phyloP scores from a whole-genome alignment of 2,113 vertebrate genomes.

The Manacus vitellinus region DNA sequence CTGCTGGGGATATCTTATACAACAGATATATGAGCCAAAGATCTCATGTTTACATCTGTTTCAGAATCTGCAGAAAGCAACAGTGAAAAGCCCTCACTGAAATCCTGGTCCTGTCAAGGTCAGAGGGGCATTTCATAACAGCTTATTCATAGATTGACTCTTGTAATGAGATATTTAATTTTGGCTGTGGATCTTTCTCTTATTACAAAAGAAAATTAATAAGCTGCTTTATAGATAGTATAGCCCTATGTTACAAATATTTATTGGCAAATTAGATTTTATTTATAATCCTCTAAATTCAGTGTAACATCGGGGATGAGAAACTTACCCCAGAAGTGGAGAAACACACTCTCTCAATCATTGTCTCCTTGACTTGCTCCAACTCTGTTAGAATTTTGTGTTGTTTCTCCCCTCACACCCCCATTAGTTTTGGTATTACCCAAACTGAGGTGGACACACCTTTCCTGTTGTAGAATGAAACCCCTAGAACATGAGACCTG shows the following conservation, averaged over 20 bases:
- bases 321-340: neutral
- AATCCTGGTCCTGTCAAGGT: neutral
- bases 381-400: neutral
- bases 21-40: neutral
- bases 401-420: neutral
- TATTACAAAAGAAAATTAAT: neutral
- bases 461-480: neutral
- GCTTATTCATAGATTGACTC: neutral
- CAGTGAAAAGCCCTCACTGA: neutral
- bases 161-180: slow-evolving; percentile 12
- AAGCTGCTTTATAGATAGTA: neutral
- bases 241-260: neutral
- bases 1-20: neutral
- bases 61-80: neutral
- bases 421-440: neutral
- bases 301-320: neutral
- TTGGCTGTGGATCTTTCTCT: neutral
- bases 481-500: neutral
- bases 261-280: neutral
- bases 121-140: neutral
- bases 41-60: neutral
- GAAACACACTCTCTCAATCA: neutral
- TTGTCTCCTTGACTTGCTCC: neutral
- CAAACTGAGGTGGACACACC: neutral
- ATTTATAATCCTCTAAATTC: neutral